Conservation (phyloP, 2,888 invertebrate species). For the Ecliptopera silaceata region DNA sequence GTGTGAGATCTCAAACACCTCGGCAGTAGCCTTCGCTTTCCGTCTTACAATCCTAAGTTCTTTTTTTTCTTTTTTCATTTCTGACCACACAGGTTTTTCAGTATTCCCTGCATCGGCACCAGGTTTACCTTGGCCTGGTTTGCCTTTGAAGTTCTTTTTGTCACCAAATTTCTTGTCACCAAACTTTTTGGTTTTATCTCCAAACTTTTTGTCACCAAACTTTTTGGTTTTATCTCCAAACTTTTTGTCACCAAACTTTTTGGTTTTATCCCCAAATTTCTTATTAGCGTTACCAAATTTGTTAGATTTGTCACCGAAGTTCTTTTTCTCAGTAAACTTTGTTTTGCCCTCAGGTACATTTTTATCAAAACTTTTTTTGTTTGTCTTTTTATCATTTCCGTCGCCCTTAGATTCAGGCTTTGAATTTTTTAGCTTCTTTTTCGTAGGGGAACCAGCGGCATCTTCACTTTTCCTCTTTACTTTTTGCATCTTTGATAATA, state of each 20-base stretch:
- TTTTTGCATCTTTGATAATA: conserved; percentile 58
- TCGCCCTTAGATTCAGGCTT: conserved; percentile 28
- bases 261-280: conserved; percentile 30
- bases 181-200: conserved; percentile 29
- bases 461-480: conserved; percentile 63
- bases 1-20: conserved; percentile 73
- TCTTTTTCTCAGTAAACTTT: conserved; percentile 13
- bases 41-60: conserved; percentile 85
- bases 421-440: conserved; percentile 57
- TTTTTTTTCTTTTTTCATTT: conserved; percentile 90
- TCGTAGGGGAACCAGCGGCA: conserved; percentile 50
- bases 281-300: conserved; percentile 12
- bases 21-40: conserved; percentile 80
- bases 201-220: conserved; percentile 27
- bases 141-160: conserved; percentile 34
- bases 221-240: conserved; percentile 27
- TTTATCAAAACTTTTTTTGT: conserved; percentile 24
- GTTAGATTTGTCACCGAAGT: conserved; percentile 26
- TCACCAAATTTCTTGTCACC: conserved; percentile 26
- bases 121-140: conserved; percentile 30
- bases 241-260: conserved; percentile 21
- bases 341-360: conserved; percentile 30
- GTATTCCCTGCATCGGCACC: conserved; percentile 34
- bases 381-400: conserved; percentile 28
- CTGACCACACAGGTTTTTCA: conserved; percentile 86